Evolutionary conservation across 2,888 invertebrate genomes (phyloP), one percentile per base, ranked within the genome.

Genomic region (Galerucella nymphaeae): DNA sequence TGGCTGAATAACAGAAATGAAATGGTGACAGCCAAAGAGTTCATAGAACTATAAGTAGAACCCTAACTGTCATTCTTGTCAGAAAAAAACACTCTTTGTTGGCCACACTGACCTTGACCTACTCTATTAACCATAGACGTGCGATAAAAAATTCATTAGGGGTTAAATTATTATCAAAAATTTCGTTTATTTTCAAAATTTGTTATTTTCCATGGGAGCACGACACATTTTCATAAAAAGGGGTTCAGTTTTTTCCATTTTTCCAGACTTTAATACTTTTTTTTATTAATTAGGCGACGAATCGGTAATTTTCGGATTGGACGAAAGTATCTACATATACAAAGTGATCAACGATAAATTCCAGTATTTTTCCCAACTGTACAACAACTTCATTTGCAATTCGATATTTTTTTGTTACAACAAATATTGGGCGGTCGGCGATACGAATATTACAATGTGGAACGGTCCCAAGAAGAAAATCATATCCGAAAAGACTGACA

Each of bases 341-440:
- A 23, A 73, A 38, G 20, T 77, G 11, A 57, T 41, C 8, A 59
- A 70, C n/a, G 59, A 63, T 1, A 42, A 59, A 30, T 38, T 63
- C 9, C 38, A 53, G 6, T 70, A 62, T 23, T n/a, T 5, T 8
- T 42, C n/a, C 9, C 65, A 57, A 14, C 41, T 71, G 11, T 61
- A 67, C 58, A 75, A 72, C 50, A 18, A 13, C 10, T 73, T 75
- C 10, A 38, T 62, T 14, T 72, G 70, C 38, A 62, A 70, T 23
- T 75, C 76, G 18, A 58, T 79, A 14, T 78, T 75, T 66, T 30
- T 58, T 23, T 67, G 45, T 23, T 67, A 75, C 13, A 61, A 75
- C 9, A 71, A 68, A 48, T 58, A 76, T 14, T 63, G 77, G 45
- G 75, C 73, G 6, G 76, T 77, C 23, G 61, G 75, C 53, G 76